Conservation (phyloP, 64 coral and sea anemone genomes). For the Pocillopora damicornis region DNA sequence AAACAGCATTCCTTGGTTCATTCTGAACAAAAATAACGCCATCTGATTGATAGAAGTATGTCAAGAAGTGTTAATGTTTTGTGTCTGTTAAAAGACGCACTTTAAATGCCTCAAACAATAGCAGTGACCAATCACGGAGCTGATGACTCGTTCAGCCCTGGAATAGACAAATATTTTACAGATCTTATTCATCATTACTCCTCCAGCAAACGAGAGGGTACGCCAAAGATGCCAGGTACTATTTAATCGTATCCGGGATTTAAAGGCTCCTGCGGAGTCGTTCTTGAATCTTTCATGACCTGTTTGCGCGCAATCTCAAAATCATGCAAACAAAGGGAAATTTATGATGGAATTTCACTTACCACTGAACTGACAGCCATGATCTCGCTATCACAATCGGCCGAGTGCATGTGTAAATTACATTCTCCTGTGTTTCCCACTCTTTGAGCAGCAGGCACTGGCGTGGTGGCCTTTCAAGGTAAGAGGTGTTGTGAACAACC, state of each 20-base stretch:
- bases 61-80: conserved; percentile 18
- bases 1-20: neutral
- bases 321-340: neutral
- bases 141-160: neutral
- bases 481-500: neutral
- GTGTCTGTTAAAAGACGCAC: conserved; percentile 11
- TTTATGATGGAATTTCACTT: neutral
- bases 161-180: conserved; percentile 33
- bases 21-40: neutral
- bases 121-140: conserved; percentile 4
- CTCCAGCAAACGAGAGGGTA: no score
- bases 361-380: neutral
- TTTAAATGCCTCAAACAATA: conserved; percentile 13
- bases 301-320: neutral
- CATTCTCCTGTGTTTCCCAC: neutral
- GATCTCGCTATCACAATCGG: neutral
- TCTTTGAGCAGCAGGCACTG: neutral
- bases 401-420: neutral
- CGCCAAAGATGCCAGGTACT: neutral
- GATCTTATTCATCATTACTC: neutral
- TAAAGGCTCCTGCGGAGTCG: neutral
- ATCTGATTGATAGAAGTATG: conserved; percentile 9
- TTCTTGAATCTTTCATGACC: neutral
- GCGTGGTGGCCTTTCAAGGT: neutral
- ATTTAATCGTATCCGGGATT: conserved; percentile 22